Evolutionary conservation across 1,140 invertebrate species (phyloP).

Genomic region (Heterodera schachtii): DNA sequence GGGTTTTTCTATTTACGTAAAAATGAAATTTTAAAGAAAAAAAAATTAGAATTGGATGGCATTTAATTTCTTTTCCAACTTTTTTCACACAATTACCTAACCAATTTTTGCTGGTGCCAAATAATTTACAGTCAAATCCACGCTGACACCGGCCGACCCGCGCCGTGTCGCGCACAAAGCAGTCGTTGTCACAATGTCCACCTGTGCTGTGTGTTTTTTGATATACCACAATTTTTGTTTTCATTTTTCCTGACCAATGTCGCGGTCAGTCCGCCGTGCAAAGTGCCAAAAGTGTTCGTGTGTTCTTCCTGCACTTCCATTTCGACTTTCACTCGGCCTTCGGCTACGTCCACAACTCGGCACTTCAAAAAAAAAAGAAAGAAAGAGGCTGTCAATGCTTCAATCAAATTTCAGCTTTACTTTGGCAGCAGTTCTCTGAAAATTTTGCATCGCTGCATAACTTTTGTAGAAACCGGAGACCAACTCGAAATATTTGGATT

Average conservation of each 20-base stretch:
- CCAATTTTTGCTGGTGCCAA: slow-evolving; percentile 29
- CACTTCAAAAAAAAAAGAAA: slow-evolving; percentile 4
- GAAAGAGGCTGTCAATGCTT: background rate
- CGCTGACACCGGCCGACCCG: slow-evolving; percentile 17
- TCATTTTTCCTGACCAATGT: background rate
- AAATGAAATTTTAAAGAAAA: background rate
- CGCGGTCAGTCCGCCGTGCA: slow-evolving; percentile 30
- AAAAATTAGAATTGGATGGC: background rate
- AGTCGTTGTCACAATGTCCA: slow-evolving; percentile 25
- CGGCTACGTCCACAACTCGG: slow-evolving; percentile 12
- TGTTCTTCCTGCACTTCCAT: slow-evolving; percentile 22
- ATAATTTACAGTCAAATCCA: slow-evolving; percentile 29
- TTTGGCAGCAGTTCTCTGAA: slow-evolving; percentile 15
- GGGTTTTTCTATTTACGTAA: background rate
- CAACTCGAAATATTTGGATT: slow-evolving; percentile 14
- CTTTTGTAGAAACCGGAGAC: slow-evolving; percentile 19
- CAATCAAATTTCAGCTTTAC: background rate
- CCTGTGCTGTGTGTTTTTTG: background rate
- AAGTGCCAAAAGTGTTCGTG: slow-evolving; percentile 26
- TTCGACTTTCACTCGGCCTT: slow-evolving; percentile 24
- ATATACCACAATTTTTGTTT: background rate
- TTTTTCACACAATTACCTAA: background rate
- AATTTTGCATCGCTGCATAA: slow-evolving; percentile 20
- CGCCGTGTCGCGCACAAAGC: slow-evolving; percentile 20
- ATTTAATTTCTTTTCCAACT: too few relatives aligned